Base-by-base conservation (phyloP, 37 sponge, comb jelly and placozoan species). In the Oopsacas minuta region DNA sequence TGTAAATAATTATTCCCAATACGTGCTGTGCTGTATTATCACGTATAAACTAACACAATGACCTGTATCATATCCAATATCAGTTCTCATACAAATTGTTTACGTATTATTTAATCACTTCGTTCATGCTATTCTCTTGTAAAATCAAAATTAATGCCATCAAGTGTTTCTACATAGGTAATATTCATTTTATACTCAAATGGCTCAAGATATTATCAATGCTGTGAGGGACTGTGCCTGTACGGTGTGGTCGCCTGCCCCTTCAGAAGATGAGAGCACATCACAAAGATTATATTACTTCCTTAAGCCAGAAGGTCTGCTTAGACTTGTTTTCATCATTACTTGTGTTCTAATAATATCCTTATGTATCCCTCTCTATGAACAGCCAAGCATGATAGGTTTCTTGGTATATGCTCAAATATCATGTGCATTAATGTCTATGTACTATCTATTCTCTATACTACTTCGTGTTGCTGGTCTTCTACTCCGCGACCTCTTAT, bases 281-380 rank as follows among this genome's bases (percentile, higher is more conserved):
- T 32, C 20, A 61, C 28, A 61, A 34, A 10, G 75, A n/a, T 34
- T 61, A n/a, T 61, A n/a, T 34, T 61, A 61, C 75, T 61, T 61
- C 75, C 75, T 61, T n/a, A 61, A 61, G 22, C 75, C 75, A 3
- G 75, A 61, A 34, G 75, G 75, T 10, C 22, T 61, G 1, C 5
- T 61, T 61, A 61, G 75, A 34, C 7, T 61, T 32, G 28, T 61
- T 3, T 61, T 25, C 22, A 61, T 61, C 7, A 61, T n/a, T 20
- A n/a, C 22, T 20, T 61, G 28, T 61, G 28, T 12, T 34, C 75
- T 61, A 25, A 61, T 61, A 5, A 61, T 61, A 20, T 61, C 28
- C 75, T 34, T 61, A 12, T 61, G 75, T 61, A 25, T 61, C 22
- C 75, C 75, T n/a, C 75, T 61, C 75, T 61, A 61, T 34, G 75